phyloP scores from a whole-genome alignment of 2,888 invertebrate species.

The Julus scandinavius region DNA sequence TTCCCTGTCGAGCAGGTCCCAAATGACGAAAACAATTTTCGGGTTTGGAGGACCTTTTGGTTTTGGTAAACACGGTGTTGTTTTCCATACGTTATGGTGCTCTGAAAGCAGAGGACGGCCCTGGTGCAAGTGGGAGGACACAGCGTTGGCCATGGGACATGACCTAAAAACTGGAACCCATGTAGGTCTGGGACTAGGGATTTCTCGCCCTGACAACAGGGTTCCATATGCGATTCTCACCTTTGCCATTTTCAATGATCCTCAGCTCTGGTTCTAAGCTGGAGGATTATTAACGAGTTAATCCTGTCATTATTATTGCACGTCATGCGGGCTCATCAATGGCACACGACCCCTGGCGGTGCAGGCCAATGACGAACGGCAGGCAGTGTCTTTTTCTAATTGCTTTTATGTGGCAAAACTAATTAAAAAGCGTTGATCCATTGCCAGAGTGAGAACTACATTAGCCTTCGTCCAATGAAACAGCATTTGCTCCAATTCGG shows the following conservation, averaged over 20 bases:
- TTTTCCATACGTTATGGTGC: neutral
- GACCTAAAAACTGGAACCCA: neutral
- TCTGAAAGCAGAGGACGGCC: neutral
- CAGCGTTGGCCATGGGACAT: neutral
- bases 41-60: too few species aligned
- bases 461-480: neutral
- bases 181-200: neutral
- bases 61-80: neutral
- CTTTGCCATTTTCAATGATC: neutral
- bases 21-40: too few species aligned
- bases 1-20: too few species aligned
- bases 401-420: neutral
- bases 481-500: neutral
- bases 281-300: neutral
- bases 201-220: neutral
- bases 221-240: neutral
- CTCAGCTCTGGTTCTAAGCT: neutral
- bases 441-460: neutral
- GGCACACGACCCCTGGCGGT: neutral
- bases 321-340: neutral
- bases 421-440: conserved; percentile 14
- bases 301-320: neutral
- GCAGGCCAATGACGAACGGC: neutral
- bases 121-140: neutral
- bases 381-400: neutral